A percentile compares a stretch with the other conserved stretches of the same genome.
phyloP scores from a whole-genome alignment of 2,113 vertebrate genomes.

The Colistium nudipinnis region DNA sequence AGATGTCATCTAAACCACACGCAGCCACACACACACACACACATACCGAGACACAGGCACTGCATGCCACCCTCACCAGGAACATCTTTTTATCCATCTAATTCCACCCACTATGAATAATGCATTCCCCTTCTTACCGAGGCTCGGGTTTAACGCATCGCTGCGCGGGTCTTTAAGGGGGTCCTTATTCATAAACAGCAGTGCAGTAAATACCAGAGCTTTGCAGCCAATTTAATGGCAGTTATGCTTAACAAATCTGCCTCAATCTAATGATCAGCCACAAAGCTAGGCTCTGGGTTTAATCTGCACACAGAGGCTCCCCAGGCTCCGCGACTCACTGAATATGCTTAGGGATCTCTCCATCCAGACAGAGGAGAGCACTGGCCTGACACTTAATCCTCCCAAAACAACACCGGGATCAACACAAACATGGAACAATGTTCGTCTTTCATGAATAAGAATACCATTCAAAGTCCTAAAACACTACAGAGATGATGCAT shows the following conservation, averaged over 20 bases:
- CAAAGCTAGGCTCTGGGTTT: slow-evolving; percentile 74
- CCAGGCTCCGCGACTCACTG: slow-evolving; percentile 65
- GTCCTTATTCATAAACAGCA: slow-evolving; percentile 79
- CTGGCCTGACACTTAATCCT: slow-evolving; percentile 73
- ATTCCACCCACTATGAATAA: slow-evolving; percentile 80
- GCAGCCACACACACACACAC: slow-evolving; percentile 49
- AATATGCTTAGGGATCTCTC: slow-evolving; percentile 73
- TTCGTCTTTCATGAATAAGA: slow-evolving; percentile 77
- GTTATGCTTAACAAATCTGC: slow-evolving; percentile 82
- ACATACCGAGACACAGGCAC: slow-evolving; percentile 44
- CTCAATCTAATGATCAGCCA: slow-evolving; percentile 79
- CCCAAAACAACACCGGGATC: slow-evolving; percentile 72
- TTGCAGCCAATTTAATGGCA: slow-evolving; percentile 80
- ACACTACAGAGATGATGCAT: slow-evolving; percentile 53
- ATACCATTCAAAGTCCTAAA: slow-evolving; percentile 69
- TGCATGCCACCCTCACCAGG: slow-evolving; percentile 70
- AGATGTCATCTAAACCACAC: slow-evolving; percentile 64
- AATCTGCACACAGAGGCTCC: slow-evolving; percentile 74
- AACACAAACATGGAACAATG: slow-evolving; percentile 73
- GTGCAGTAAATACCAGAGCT: slow-evolving; percentile 79
- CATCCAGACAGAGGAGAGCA: slow-evolving; percentile 74
- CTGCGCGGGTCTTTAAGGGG: slow-evolving; percentile 74
- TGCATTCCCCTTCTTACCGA: slow-evolving; percentile 70
- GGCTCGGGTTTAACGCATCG: slow-evolving; percentile 73
- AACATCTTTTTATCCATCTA: slow-evolving; percentile 83